Conservation (phyloP, 2,888 invertebrate genomes). For the Ichneumoninae sp. region DNA sequence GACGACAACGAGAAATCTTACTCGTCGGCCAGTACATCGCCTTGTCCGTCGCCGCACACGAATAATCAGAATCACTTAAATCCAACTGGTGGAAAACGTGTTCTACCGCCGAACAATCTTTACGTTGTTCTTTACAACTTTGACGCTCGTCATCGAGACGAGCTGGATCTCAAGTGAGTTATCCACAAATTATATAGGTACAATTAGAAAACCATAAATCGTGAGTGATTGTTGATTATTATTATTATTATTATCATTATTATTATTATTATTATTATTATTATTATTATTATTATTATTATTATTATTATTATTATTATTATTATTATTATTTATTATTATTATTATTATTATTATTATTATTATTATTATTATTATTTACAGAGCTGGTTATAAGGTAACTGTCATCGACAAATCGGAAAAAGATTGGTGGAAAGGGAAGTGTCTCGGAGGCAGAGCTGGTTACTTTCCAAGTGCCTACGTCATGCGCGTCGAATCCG, state of each 20-base stretch:
- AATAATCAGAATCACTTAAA: conserved; percentile 81
- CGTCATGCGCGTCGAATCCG: conserved; percentile 95
- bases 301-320: neutral
- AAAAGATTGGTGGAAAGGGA: conserved; percentile 99
- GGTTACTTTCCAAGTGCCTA: conserved; percentile 98
- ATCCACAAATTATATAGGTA: neutral
- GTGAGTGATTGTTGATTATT: neutral
- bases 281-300: neutral
- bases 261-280: neutral
- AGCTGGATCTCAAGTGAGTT: conserved; percentile 93
- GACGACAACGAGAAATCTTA: conserved; percentile 95
- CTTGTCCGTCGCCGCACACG: conserved; percentile 93
- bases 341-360: neutral
- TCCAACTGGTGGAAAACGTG: conserved; percentile 79
- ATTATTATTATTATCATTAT: no score
- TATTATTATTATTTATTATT: no score
- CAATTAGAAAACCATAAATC: neutral
- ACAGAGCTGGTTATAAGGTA: conserved; percentile 87
- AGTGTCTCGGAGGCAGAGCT: conserved; percentile 93
- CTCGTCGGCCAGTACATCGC: conserved; percentile 96
- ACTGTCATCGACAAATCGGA: conserved; percentile 97
- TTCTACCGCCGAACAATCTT: conserved; percentile 93
- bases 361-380: conserved; percentile 9
- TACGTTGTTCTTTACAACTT: conserved; percentile 98
- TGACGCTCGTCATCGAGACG: conserved; percentile 96